Evolutionary conservation across 2,888 invertebrate genomes (phyloP).

Genomic region (Chydorus sphaericus): DNA sequence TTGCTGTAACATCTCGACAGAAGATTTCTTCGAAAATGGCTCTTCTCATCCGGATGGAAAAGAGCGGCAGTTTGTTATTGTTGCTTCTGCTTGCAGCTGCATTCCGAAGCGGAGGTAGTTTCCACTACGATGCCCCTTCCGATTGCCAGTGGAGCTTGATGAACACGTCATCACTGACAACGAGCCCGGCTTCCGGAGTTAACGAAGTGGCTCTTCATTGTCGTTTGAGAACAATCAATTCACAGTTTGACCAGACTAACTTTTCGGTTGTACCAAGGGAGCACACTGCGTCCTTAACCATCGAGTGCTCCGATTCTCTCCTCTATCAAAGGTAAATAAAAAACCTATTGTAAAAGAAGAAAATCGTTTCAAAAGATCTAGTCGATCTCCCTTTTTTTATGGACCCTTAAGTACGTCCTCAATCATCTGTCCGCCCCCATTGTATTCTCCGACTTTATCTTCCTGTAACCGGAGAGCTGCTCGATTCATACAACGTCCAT

Average conservation of each 20-base stretch:
- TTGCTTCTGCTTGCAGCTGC: not conserved
- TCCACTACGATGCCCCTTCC: constrained; percentile 65
- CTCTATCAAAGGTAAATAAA: constrained; percentile 53
- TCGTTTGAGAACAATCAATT: constrained; percentile 67
- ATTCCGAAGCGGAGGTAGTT: not conserved
- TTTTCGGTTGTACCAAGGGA: constrained; percentile 68
- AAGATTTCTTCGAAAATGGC: too few species aligned
- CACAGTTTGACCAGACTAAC: constrained; percentile 75
- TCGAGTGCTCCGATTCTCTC: constrained; percentile 64
- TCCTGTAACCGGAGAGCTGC: too few species aligned
- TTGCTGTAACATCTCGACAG: too few species aligned
- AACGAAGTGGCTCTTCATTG: constrained; percentile 64
- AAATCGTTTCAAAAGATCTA: too few species aligned
- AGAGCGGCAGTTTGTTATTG: not conserved
- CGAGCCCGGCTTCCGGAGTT: constrained; percentile 27
- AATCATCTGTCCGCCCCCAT: too few species aligned
- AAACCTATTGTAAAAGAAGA: too few species aligned
- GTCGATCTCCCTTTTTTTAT: too few species aligned
- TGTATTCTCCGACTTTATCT: too few species aligned
- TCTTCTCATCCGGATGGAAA: too few species aligned
- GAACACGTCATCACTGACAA: constrained; percentile 16
- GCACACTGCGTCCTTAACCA: constrained; percentile 59
- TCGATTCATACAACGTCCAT: too few species aligned
- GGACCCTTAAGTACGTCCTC: too few species aligned
- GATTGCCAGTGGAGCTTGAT: constrained; percentile 63